Conservation (phyloP, 2,888 invertebrate species). For the Drosophila trichaetosa region DNA sequence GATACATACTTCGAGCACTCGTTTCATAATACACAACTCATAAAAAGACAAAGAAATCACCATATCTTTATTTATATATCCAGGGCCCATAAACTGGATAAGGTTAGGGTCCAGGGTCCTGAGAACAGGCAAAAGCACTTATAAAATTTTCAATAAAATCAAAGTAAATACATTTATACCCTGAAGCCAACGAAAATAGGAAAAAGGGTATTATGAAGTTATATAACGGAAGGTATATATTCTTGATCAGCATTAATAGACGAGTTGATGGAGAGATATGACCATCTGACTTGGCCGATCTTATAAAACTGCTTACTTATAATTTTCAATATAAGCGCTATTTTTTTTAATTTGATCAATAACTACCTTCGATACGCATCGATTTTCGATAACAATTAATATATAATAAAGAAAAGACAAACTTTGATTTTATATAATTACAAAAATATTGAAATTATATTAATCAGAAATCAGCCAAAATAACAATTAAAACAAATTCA, state of each 20-base stretch:
- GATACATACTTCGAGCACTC: slow-evolving; percentile 7
- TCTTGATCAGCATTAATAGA: not conserved
- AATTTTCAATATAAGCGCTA: not conserved
- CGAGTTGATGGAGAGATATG: not conserved
- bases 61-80: not conserved
- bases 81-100: not conserved
- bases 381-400: not conserved
- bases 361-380: not conserved
- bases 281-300: too few relatives aligned
- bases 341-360: not conserved
- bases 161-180: not conserved
- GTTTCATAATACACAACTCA: slow-evolving; percentile 6
- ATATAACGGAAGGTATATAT: not conserved
- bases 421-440: not conserved
- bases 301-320: not conserved
- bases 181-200: not conserved
- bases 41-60: not conserved
- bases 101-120: not conserved
- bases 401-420: not conserved
- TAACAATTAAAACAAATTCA: not conserved
- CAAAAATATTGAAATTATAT: not conserved
- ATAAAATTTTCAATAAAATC: not conserved
- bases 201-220: not conserved
- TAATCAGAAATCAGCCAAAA: not conserved
- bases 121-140: not conserved